Conservation (phyloP, 2,113 vertebrate species). For the Thryonomys swinderianus region DNA sequence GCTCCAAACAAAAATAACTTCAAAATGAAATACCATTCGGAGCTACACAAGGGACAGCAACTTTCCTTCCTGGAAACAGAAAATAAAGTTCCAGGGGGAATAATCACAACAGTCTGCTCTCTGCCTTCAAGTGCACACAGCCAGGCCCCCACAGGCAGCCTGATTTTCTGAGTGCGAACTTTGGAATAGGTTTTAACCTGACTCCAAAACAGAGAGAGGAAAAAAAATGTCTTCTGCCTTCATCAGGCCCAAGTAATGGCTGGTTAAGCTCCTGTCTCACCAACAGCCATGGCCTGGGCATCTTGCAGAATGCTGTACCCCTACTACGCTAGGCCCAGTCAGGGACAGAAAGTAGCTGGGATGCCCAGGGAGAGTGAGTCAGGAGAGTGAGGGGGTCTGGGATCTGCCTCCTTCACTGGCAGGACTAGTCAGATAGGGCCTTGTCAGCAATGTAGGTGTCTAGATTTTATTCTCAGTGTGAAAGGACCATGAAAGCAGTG, state of each 20-base stretch:
- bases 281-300: background rate
- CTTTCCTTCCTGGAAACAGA: background rate
- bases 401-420: background rate
- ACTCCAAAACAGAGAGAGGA: background rate
- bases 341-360: background rate
- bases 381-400: background rate
- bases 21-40: slow-evolving; percentile 49
- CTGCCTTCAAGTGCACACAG: background rate
- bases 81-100: background rate
- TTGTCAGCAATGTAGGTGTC: background rate
- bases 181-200: background rate
- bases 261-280: background rate
- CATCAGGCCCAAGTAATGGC: background rate
- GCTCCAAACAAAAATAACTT: slow-evolving; percentile 65
- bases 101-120: background rate
- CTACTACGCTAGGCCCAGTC: background rate
- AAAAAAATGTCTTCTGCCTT: background rate
- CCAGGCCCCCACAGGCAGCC: background rate
- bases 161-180: background rate
- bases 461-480: background rate
- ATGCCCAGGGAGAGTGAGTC: rapidly evolving
- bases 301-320: background rate
- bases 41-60: background rate
- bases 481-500: background rate
- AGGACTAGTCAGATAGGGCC: background rate